Base-by-base conservation (phyloP, 2,888 invertebrate genomes). In the Drosophila flavopinicola region DNA sequence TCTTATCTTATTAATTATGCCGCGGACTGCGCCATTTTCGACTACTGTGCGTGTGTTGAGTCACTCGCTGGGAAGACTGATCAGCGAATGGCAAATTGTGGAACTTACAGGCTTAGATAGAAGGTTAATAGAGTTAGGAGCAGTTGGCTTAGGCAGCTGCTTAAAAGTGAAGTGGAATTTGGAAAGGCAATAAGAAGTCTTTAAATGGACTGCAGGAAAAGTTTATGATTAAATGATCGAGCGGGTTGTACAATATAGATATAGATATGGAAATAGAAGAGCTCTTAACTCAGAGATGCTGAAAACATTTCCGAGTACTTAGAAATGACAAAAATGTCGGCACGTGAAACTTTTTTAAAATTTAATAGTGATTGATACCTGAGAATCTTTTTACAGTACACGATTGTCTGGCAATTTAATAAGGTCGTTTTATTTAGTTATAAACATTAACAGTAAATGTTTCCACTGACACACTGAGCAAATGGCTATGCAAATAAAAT, bases 1-100 rank as follows among this genome's bases (percentile, higher is more conserved):
- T 42, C 78, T 84, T 84, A 85, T 84, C 78, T 80, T 75, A 78
- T 79, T 78, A 84, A 84, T 78, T 83, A 73, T 76, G 69, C 48
- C 49, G 49, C 54, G 20, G 49, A 63, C 37, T 33, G 53, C 44
- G 24, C 41, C 57, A 42, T 23, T 29, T 17, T 25, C 39, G 69
- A 80, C 82, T 80, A 78, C 85, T 73, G 85, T 78, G 69, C 64
- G 66, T 67, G 66, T 60, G 48, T 20, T 49, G 58, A 59, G 23
- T 61, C 42, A 56, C n/a, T n/a, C 13, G n/a, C 6, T 37, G 6
- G 3, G 35, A n/a, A n/a, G n/a, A 6, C 5, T 10, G 2, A n/a
- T n/a, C n/a, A 13, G 17, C 39, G 20, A 25, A 9, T 30, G 6
- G 2, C 6, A 30, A 6, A 10, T 35, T 10, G 15, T 10, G 3